Conservation (phyloP, 2,888 invertebrate genomes). For the Callosobruchus maculatus region DNA sequence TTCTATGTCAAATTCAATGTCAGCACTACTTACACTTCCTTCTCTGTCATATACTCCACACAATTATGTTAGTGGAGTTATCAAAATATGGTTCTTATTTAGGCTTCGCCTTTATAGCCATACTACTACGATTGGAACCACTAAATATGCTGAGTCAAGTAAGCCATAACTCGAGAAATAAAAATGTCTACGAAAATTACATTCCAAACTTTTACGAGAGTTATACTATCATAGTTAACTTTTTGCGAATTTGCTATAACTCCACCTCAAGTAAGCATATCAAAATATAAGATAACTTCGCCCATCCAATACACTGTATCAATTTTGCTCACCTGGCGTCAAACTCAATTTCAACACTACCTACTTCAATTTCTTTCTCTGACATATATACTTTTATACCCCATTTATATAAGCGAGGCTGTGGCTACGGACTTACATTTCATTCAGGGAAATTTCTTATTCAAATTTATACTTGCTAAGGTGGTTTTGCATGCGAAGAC, state of each 20-base stretch:
- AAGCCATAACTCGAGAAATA: too few species aligned
- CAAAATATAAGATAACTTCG: background rate
- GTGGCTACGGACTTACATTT: background rate
- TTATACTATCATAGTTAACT: too few species aligned
- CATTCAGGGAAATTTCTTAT: background rate
- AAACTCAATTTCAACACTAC: background rate
- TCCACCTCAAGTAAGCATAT: background rate
- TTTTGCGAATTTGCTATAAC: background rate
- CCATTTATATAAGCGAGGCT: background rate
- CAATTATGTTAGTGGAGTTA: too few species aligned
- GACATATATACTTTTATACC: background rate
- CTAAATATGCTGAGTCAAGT: too few species aligned
- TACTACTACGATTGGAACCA: too few species aligned
- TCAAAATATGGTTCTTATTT: too few species aligned
- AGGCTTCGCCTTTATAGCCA: too few species aligned
- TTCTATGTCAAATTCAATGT: too few species aligned
- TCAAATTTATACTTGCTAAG: background rate
- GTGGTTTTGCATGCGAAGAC: background rate
- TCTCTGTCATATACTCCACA: too few species aligned
- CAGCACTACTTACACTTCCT: too few species aligned
- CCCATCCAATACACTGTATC: background rate
- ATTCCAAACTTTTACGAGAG: too few species aligned
- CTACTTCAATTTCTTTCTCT: background rate
- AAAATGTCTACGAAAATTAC: too few species aligned
- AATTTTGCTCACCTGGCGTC: background rate